Evolutionary conservation across 2,797 vertebrate species (phyloP).

Genomic region (Lepilemur ruficaudatus): DNA sequence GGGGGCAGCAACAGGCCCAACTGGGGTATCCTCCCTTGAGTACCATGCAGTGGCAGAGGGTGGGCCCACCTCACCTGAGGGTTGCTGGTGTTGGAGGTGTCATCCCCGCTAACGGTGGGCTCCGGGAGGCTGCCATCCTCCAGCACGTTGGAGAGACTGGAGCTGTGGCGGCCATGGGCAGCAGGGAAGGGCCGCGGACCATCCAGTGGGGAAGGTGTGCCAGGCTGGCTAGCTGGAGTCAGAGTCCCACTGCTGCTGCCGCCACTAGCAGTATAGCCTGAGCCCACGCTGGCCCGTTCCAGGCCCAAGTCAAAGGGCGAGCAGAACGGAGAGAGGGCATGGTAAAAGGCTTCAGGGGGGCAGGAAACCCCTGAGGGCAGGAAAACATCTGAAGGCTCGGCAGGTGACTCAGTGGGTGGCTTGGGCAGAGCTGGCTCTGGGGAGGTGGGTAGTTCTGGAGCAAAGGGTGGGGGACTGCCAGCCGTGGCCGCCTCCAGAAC

Average conservation of each 20-base stretch:
- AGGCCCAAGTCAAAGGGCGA: constrained; percentile 90
- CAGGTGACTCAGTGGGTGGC: rapidly evolving
- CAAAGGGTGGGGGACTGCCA: constrained; percentile 39
- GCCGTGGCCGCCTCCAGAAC: constrained; percentile 92
- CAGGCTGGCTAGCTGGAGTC: constrained; percentile 89
- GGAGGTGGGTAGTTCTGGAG: constrained; percentile 78
- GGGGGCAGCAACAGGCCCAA: rapidly evolving
- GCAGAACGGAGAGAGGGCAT: constrained; percentile 92
- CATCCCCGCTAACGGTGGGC: constrained; percentile 82
- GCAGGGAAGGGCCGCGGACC: constrained; percentile 91
- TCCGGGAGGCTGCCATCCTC: constrained; percentile 94
- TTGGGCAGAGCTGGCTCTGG: constrained; percentile 74
- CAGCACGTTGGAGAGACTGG: constrained; percentile 96
- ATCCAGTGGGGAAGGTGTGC: constrained; percentile 93
- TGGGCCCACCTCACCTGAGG: constrained; percentile 89
- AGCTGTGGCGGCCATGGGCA: constrained; percentile 91
- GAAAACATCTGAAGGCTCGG: constrained; percentile 81
- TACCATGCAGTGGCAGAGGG: not conserved
- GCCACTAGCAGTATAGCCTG: constrained; percentile 62
- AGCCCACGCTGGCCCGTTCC: constrained; percentile 87
- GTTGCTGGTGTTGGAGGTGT: constrained; percentile 95
- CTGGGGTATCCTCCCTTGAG: not conserved
- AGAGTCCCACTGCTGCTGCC: constrained; percentile 80
- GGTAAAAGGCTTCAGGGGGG: constrained; percentile 88
- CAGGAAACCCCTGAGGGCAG: constrained; percentile 76